Conservation (phyloP, 2,888 invertebrate species). For the Ectemnius continuus region DNA sequence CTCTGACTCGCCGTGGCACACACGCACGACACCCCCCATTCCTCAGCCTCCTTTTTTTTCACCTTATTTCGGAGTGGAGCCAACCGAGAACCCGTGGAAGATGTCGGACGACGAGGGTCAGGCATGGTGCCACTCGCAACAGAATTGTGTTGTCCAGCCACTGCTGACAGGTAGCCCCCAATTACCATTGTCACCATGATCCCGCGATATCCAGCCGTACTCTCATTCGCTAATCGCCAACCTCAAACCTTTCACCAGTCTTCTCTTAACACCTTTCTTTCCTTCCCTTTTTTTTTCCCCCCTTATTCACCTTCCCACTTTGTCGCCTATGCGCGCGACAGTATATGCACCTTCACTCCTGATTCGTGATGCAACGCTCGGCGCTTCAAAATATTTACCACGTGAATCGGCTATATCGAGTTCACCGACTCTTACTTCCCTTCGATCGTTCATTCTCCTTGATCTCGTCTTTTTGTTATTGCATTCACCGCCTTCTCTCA, state of each 20-base stretch:
- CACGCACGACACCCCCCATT: not conserved
- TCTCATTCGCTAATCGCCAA: too few species aligned
- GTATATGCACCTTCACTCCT: not conserved
- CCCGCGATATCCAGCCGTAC: too few species aligned
- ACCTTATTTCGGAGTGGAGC: not conserved
- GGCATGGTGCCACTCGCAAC: constrained; percentile 79
- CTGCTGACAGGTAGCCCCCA: constrained; percentile 87
- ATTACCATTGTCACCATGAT: not conserved
- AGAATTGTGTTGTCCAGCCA: constrained; percentile 93
- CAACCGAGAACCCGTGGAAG: constrained; percentile 38
- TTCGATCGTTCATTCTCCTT: too few species aligned
- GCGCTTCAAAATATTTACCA: constrained; percentile 24
- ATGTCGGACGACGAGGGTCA: constrained; percentile 67
- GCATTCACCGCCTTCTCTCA: too few species aligned
- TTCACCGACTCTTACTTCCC: not conserved
- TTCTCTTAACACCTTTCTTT: not conserved
- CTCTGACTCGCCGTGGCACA: constrained; percentile 10
- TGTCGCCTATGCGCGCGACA: constrained; percentile 32
- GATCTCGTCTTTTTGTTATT: too few species aligned
- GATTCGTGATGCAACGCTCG: constrained; percentile 30
- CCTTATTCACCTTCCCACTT: not conserved
- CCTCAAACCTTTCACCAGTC: too few species aligned
- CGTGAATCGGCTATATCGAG: not conserved
- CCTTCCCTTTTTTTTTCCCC: not conserved
- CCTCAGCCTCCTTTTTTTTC: constrained; percentile 1